Percentiles rank a stretch among this genome's conserved stretches.
These are phyloP conservation scores for Limosa lapponica DNA, from an alignment of 2,797 vertebrate genomes.

Conservation along the genomic window DNA sequence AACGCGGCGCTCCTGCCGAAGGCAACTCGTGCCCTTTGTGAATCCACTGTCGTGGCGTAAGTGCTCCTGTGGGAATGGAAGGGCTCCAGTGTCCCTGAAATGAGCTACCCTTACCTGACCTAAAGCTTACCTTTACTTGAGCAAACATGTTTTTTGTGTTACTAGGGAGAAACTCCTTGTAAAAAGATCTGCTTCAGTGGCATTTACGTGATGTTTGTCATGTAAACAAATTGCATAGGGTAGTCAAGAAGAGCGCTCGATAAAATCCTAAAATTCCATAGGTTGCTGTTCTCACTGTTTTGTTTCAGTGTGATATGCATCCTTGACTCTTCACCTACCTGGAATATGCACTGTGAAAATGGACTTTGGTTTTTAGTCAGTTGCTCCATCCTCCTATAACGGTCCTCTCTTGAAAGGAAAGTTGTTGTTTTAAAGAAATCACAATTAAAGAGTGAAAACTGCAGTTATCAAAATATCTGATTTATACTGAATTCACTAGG, in stretches of 20 bases:
- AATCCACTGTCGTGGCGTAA: neutral
- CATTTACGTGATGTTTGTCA: neutral
- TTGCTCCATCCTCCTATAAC: neutral
- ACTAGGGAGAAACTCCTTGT: neutral
- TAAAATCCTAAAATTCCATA: conserved; percentile 2
- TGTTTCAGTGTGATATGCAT: neutral
- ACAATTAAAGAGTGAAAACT: neutral
- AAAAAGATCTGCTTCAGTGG: neutral
- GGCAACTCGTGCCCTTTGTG: fast-evolving
- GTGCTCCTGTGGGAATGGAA: neutral
- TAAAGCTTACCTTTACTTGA: neutral
- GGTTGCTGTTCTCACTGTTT: neutral
- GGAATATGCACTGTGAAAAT: neutral
- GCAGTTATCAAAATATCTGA: neutral
- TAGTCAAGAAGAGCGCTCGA: neutral
- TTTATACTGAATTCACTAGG: neutral
- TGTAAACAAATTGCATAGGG: neutral
- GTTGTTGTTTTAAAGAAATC: neutral
- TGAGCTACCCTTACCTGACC: neutral
- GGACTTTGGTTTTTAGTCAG: neutral
- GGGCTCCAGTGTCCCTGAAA: neutral
- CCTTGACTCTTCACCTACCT: conserved; percentile 56
- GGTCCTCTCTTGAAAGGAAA: neutral
- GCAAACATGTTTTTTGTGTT: neutral
- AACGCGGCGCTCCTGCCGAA: fast-evolving